Evolutionary conservation across 2,888 invertebrate genomes (phyloP), one percentile per base, ranked within the genome.

Genomic region (Diadegma fenestrale): DNA sequence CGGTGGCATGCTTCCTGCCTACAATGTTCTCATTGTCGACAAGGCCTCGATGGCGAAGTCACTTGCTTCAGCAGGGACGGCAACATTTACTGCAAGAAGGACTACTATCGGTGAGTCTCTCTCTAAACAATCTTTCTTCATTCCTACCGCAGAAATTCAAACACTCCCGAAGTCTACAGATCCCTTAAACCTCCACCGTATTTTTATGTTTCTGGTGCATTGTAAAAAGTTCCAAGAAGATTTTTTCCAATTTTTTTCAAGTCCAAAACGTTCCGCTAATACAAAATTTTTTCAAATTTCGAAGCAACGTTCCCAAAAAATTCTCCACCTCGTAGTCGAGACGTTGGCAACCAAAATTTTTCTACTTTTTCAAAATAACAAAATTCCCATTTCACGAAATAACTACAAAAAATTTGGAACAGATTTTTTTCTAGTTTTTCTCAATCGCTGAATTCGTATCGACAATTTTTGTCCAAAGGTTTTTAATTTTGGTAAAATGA

Each of bases 51-150:
- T 94, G 96, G 98, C 1, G 98, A 99, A 94, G 96, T 97, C 93
- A 97, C 98, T 89, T 99, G 99, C 94, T 99, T 98, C 94, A 97
- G 98, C 88, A 96, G 98, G 89, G 98, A 98, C 94, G 98, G 98
- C 91, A 97, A 97, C 93, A 98, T 99, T 91, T 99, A 98, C 95
- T 99, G 99, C 96, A 98, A 98, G 95, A 98, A 97, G 93, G 99
- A 99, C 95, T 99, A 99, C 95, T 97, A 98, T 95, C 97, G 98
- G 99, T 99, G 93, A 96, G 97, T 95, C 26, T 30, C 43, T 43
- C 5, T 72, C 7, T 8, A 1, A 26, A 22, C 26, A 17, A 43
- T 68, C 17, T 58, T 68, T 26, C 8, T 7, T 22, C 17, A 6
- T 68, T 26, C 14, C 26, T 1, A 58, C 58, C 22, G n/a, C n/a